A percentile compares a stretch with the other conserved stretches of the same genome.
phyloP scores from a whole-genome alignment of 2,113 vertebrate genomes.

The Esox niger region DNA sequence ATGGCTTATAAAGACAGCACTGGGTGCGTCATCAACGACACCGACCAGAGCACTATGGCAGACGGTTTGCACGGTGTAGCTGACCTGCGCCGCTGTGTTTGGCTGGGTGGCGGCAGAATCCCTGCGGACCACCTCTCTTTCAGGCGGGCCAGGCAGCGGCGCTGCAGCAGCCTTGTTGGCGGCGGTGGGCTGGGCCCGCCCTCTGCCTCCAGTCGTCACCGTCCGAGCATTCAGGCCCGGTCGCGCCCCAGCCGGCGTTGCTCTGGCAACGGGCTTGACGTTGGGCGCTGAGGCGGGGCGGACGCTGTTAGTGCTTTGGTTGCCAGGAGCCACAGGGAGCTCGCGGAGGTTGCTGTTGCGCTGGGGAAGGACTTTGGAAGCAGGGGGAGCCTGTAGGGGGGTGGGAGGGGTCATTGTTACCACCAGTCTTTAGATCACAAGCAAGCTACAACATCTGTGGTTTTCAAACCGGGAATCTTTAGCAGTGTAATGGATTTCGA shows the following conservation, averaged over 20 bases:
- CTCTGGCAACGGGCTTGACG: constrained; percentile 72
- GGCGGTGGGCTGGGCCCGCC: constrained; percentile 54
- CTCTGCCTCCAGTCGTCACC: constrained; percentile 50
- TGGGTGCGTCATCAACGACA: too few species aligned
- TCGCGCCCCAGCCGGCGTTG: constrained; percentile 55
- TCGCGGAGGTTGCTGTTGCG: constrained; percentile 94
- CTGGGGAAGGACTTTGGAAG: constrained; percentile 70
- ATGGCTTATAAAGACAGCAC: too few species aligned
- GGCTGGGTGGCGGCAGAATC: constrained; percentile 54
- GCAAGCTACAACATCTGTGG: too few species aligned
- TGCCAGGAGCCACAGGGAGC: constrained; percentile 85
- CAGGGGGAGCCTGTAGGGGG: constrained; percentile 71
- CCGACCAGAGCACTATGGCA: neutral
- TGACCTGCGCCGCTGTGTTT: constrained; percentile 76
- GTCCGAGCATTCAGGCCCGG: constrained; percentile 52
- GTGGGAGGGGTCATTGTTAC: neutral
- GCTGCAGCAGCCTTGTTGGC: constrained; percentile 30
- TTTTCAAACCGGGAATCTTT: too few species aligned
- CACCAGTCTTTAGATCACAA: too few species aligned
- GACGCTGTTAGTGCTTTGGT: constrained; percentile 62
- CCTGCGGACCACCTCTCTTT: constrained; percentile 67
- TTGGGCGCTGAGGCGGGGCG: constrained; percentile 72
- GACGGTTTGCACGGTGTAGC: constrained; percentile 13
- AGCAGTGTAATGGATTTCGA: too few species aligned
- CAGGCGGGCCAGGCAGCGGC: constrained; percentile 36